Conservation (phyloP, 2,113 vertebrate species). For the Bubo blakistoni region DNA sequence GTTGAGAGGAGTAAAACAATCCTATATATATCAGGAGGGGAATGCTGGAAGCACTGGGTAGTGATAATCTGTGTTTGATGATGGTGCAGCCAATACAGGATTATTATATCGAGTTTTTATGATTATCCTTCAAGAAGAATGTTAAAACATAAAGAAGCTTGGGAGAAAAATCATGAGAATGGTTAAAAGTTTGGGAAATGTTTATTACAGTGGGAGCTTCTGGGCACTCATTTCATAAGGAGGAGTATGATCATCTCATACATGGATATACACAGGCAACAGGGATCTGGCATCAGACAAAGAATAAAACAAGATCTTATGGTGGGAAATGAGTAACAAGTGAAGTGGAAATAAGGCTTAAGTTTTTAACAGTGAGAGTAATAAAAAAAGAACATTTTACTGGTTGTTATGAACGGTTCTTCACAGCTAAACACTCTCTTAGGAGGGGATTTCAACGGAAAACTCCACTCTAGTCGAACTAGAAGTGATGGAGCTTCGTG, state of each 20-base stretch:
- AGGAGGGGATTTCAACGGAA: background rate
- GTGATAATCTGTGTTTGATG: background rate
- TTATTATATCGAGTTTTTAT: background rate
- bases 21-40: background rate
- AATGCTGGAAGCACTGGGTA: background rate
- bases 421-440: background rate
- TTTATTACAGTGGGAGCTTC: background rate
- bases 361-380: background rate
- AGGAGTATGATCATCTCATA: background rate
- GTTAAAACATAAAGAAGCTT: background rate
- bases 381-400: background rate
- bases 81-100: background rate
- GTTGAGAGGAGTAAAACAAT: background rate
- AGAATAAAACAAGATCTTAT: background rate
- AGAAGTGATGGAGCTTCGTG: background rate
- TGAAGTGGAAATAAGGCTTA: background rate
- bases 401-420: rapidly evolving
- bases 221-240: background rate
- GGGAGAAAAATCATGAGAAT: background rate
- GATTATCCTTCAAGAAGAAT: background rate
- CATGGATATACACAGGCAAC: background rate
- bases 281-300: background rate
- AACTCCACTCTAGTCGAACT: background rate
- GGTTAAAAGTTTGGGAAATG: background rate
- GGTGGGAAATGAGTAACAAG: background rate